Base-by-base conservation (phyloP, 2,113 vertebrate species). In the Thunnus maccoyii region DNA sequence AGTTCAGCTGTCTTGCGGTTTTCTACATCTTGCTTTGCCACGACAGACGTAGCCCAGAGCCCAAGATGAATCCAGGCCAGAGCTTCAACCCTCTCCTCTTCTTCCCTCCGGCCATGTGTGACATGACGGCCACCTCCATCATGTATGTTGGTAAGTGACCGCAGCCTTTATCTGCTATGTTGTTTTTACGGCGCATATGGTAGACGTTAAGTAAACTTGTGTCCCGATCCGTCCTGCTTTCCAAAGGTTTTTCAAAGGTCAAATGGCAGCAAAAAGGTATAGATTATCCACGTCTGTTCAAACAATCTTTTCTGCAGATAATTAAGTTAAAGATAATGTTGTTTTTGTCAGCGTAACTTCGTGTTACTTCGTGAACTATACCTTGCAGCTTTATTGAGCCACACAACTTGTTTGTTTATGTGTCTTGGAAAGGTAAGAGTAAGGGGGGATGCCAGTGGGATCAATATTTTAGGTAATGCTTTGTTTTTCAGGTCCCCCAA, bases 61-160 rank as follows among this genome's bases (percentile, higher is more conserved):
- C 96, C 72, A 91, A 22, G 18, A 32, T 95, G 82, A 95, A 94
- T 13, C 70, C 92, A 0, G 92, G 95, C 0, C 95, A 93, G 86
- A 89, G 95, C 77, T 99, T 98, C 91, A 97, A 92, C 88, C 91
- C 96, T 0, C 83, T 98, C 6, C 94, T 99, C 27, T 99, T 99
- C 93, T 92, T 99, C 57, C 94, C 96, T 5, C 98, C 97, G 0
- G 97, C 98, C 7, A 93, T 99, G 80, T 99, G 98, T 12, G 97
- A 99, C 93, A 98, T 99, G 97, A 92, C 86, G 0, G 97, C 96
- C 57, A 99, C 98, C 63, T 97, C 96, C 89, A 94, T 98, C 94
- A 99, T 98, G 97, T 99, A 99, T 88, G 95, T 99, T 65, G 97
- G 98, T 99, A 86, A 95, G 97, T 96, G 47, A 62, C 13, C 11